Evolutionary conservation across 1,140 invertebrate species (phyloP).

Genomic region (Drosophila orosa): DNA sequence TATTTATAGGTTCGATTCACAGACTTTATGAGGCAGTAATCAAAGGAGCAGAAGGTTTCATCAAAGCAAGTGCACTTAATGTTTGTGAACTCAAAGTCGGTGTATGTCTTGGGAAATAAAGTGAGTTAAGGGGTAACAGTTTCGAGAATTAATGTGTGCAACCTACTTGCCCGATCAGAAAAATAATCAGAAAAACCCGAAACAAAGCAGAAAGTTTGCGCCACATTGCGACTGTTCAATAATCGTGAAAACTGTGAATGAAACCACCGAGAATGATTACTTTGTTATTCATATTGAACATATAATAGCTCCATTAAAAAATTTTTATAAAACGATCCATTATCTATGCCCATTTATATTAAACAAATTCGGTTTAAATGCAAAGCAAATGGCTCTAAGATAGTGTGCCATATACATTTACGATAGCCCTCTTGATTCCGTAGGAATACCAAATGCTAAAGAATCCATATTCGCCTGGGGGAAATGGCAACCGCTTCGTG

Average conservation of each 20-base stretch:
- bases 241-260: not conserved
- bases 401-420: constrained; percentile 1
- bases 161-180: not conserved
- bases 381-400: not conserved
- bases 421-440: not conserved
- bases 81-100: constrained; percentile 1
- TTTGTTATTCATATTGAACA: not conserved
- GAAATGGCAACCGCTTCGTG: constrained; percentile 1
- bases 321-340: not conserved
- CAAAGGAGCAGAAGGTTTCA: not conserved
- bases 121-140: not conserved
- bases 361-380: not conserved
- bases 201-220: not conserved
- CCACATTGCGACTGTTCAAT: not conserved
- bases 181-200: not conserved
- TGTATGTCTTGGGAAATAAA: not conserved
- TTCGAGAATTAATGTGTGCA: not conserved
- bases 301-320: not conserved
- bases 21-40: not conserved
- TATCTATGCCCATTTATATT: not conserved
- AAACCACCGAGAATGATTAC: not conserved
- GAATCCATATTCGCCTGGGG: constrained; percentile 4
- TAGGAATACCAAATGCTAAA: not conserved
- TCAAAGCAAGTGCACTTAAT: not conserved
- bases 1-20: not conserved